Evolutionary conservation across 2,888 invertebrate species (phyloP).

Genomic region (Hemithea aestivaria): DNA sequence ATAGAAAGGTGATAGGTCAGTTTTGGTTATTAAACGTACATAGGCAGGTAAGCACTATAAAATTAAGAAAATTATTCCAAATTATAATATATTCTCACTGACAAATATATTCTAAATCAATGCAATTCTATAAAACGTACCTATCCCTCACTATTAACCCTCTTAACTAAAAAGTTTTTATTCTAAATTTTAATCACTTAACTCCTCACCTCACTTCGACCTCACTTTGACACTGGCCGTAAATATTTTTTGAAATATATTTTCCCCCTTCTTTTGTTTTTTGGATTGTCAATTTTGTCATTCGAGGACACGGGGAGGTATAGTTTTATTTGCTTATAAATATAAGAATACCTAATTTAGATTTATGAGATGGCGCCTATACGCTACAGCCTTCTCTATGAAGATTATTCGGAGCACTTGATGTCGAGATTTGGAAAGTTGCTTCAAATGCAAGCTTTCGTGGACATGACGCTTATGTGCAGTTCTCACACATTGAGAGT

Average conservation of each 20-base stretch:
- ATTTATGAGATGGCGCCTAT: constrained; percentile 66
- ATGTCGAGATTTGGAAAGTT: constrained; percentile 84
- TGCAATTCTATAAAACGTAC: no score
- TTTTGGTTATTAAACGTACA: no score
- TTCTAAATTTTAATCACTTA: not conserved
- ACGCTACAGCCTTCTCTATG: constrained; percentile 82
- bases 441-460: constrained; percentile 85
- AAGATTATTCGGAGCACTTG: constrained; percentile 84
- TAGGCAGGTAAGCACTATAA: no score
- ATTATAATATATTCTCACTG: no score
- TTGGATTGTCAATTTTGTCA: constrained; percentile 37
- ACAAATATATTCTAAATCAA: no score
- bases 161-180: constrained; percentile 5
- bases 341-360: constrained; percentile 14
- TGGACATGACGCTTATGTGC: constrained; percentile 87
- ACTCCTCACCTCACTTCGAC: not conserved
- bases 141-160: no score
- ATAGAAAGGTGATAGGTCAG: no score
- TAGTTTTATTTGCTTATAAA: constrained; percentile 17
- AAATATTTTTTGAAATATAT: constrained; percentile 15
- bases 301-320: constrained; percentile 12
- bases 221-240: constrained; percentile 2
- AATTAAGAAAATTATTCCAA: no score
- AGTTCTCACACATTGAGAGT: constrained; percentile 86
- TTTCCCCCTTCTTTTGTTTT: constrained; percentile 30